Base-by-base conservation (phyloP, 2,113 vertebrate genomes). In the Oreocharis arfaki region DNA sequence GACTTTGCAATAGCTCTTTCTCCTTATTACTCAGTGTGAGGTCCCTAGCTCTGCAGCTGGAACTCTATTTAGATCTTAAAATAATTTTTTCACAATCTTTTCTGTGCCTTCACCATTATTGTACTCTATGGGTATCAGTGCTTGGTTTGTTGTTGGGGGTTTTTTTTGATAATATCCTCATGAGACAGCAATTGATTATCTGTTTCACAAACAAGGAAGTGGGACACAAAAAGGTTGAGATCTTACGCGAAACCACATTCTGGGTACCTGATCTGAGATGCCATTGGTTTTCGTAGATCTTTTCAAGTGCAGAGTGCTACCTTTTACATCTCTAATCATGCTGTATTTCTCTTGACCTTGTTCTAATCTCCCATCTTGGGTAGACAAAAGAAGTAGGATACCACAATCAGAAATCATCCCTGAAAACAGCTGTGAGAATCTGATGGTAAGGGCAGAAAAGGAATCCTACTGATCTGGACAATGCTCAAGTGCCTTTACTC, bases 21-120 rank as follows among this genome's bases (percentile, higher is more conserved):
- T 86, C 76, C 47, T 71, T 80, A 71, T 87, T 68, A 76, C 77
- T 67, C 55, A 35, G 63, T 94, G 92, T 93, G 95, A 93, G 92
- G 96, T 90, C 93, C 20, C 33, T 39, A 79, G 4, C 11, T 67
- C 75, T 67, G 59, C 26, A 64, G 59, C 3, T 82, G 41, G 26
- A 60, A 61, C 9, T 26, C 70, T 71, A 35, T 68, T 27, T 64
- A 83, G 33, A 55, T 37, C 32, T 85, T 74, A 5, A 77, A 59
- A 69, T 73, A 37, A 1, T 52, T 70, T 92, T 90, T 85, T 80
- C 42, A 79, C 6, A 37, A 8, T 73, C 23, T 77, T 94, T 83
- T 52, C 19, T n/a, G 5, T 52, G 49, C 14, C 27, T 80, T 65
- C 75, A 55, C 26, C 46, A 21, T 71, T 59, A 35, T 19, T 37